Base-by-base conservation (phyloP, 2,113 vertebrate genomes). In the Muntiacus reevesi region DNA sequence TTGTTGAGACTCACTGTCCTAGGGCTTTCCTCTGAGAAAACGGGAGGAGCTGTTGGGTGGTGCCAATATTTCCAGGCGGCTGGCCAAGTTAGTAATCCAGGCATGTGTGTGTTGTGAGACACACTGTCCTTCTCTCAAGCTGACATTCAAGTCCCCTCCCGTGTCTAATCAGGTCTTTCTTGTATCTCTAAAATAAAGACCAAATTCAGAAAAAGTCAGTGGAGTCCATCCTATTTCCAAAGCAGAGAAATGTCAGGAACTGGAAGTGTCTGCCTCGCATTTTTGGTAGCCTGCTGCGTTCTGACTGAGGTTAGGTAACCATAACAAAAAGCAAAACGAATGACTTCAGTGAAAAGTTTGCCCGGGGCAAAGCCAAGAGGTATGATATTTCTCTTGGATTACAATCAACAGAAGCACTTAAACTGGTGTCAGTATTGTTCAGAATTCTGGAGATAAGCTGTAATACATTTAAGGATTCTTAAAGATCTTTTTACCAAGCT, bases 341-440 rank as follows among this genome's bases (percentile, higher is more conserved):
- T 86, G 57, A 96, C 91, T 96, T 98, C 90, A 86, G 45, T 54
- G n/a, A 78, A 40, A 78, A 55, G 33, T 71, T 94, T 98, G 97
- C 94, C 90, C n/a, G 33, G 88, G 94, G 86, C 86, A 94, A 97
- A 98, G 95, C 93, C 88, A 97, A 95, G 96, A 97, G 87, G 67
- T 96, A 30, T 71, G 91, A 45, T 91, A 82, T 97, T 98, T 98
- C 47, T 88, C 87, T n/a, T 94, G 97, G 15, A 76, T 64, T 94
- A 89, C 87, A 96, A 96, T 82, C 50, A 96, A 96, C 76, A 94
- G 78, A 95, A 97, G 82, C 52, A 79, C 25, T 33, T 33, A 93
- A 71, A 78, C 7, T 78, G 30, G 27, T 28, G 3, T 93, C 50
- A 15, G 9, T 82, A 8, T 52, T 92, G 89, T 89, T 97, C 95